Evolutionary conservation across 1,140 invertebrate genomes (phyloP), one percentile per base, ranked within the genome.

Genomic region (Ericerus pela): DNA sequence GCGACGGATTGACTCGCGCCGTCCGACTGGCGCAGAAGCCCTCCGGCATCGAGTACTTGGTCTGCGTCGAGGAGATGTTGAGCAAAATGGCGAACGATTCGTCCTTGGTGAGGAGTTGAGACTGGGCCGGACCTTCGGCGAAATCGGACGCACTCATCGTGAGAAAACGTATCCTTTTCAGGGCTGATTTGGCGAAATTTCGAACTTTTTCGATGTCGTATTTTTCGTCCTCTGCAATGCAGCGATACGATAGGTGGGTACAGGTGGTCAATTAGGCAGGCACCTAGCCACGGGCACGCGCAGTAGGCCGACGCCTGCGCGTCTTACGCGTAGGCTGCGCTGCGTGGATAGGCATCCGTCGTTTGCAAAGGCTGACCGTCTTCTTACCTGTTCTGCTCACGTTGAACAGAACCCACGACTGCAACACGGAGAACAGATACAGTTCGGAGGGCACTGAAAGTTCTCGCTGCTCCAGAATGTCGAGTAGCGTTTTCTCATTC

Each of bases 1-100:
- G 31, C 14, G 27, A 51, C 3, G 56, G 57, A 53, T 59, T 57
- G n/a, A 22, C 16, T 51, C 60, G 56, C 26, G 33, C 63, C 0
- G 67, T 67, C 37, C 69, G 65, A 6, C 70, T 76, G 0, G 66
- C 68, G 30, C 77, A 73, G 67, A 86, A 84, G 6, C 80, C 80
- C 51, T 76, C 71, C 0, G 84, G 84, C 75, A 86, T 78, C 10
- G 79, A 69, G 55, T 76, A 73, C 51, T 77, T 77, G 6, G 76
- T 75, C 33, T 64, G 70, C 4, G 73, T 74, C 5, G 81, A 81
- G 1, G 82, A 78, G 56, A 87, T 85, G 66, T 87, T 86, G 77
- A 88, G 85, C 0, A 88, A 70, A 43, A 90, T 79, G 1, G 81
- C 76, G 61, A 86, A 80, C n/a, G 81, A 79, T 66, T 90, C 85